These are phyloP conservation scores for Mythimna albipuncta DNA, from an alignment of 2,888 invertebrate species.

Conservation along the genomic window DNA sequence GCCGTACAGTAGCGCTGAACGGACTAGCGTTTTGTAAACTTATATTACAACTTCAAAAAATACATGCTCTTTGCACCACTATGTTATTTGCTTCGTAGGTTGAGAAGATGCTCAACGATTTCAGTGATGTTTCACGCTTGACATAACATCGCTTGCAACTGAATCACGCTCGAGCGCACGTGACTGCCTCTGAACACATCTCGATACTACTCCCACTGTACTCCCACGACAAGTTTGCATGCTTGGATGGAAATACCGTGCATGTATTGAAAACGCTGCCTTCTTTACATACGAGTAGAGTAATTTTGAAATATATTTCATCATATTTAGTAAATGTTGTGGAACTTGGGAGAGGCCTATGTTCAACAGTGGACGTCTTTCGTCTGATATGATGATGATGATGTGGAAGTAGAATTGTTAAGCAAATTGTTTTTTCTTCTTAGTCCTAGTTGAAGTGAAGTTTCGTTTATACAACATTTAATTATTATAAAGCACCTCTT, in stretches of 20 bases:
- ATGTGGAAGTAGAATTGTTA: too few species aligned
- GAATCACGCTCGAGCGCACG: conserved; percentile 6
- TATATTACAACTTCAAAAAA: too few species aligned
- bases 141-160: conserved; percentile 18
- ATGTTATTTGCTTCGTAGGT: neutral
- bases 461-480: too few species aligned
- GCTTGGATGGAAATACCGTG: neutral
- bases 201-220: neutral
- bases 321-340: too few species aligned
- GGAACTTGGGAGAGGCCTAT: too few species aligned
- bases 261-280: neutral
- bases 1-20: too few species aligned
- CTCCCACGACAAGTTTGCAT: neutral
- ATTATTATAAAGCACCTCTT: too few species aligned
- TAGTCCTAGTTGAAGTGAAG: too few species aligned
- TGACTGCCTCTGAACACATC: conserved; percentile 15
- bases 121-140: conserved; percentile 24
- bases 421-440: too few species aligned
- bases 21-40: too few species aligned
- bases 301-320: neutral
- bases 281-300: neutral
- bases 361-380: too few species aligned
- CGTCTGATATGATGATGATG: too few species aligned
- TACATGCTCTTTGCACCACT: neutral
- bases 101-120: conserved; percentile 15